phyloP scores from a whole-genome alignment of 2,113 vertebrate genomes.

The Rissa tridactyla region DNA sequence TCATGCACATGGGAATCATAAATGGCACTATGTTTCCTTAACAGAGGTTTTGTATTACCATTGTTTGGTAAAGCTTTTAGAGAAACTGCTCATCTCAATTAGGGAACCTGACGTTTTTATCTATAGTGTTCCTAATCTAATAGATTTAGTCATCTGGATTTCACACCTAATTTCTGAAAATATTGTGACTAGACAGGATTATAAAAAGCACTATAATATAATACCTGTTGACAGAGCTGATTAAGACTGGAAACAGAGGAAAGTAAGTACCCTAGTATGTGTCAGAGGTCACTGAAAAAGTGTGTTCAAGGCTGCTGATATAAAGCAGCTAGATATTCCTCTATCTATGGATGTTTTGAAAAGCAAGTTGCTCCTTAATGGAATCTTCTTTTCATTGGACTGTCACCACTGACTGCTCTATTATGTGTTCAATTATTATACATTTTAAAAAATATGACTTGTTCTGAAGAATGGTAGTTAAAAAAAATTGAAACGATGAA shows the following conservation, averaged over 20 bases:
- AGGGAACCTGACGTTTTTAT: neutral
- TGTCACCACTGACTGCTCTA: slow-evolving; percentile 27
- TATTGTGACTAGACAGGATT: slow-evolving; percentile 3
- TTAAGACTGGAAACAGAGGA: neutral
- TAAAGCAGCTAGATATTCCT: neutral
- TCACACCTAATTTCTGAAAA: slow-evolving; percentile 2
- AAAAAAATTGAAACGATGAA: neutral
- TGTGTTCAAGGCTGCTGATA: neutral
- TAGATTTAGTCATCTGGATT: neutral
- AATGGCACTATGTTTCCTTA: neutral
- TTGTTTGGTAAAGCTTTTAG: neutral
- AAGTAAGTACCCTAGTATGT: neutral
- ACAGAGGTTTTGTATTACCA: neutral
- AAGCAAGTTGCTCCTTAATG: neutral
- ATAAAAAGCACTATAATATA: neutral
- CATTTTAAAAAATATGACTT: neutral
- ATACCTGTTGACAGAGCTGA: slow-evolving; percentile 16
- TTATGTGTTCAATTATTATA: slow-evolving; percentile 19
- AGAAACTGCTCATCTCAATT: neutral
- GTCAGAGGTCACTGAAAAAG: slow-evolving; percentile 21
- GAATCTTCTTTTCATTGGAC: slow-evolving; percentile 24
- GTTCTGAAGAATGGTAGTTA: neutral
- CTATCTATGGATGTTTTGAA: neutral
- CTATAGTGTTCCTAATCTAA: neutral
- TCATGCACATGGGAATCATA: neutral